Evolutionary conservation across 2,797 vertebrate species (phyloP).

Genomic region (Leuciscus waleckii): DNA sequence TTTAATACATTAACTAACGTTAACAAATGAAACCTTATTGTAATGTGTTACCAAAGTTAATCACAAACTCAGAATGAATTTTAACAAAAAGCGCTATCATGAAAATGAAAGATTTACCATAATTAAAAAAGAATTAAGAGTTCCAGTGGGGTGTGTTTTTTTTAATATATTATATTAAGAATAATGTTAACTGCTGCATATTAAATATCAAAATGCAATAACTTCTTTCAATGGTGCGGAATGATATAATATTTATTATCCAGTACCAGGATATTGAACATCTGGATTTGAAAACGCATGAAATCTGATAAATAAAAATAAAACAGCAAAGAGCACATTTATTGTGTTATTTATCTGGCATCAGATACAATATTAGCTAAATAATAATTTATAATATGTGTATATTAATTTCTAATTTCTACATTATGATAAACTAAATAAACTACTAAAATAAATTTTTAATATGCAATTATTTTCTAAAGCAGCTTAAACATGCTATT

Average conservation of each 20-base stretch:
- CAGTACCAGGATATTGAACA: background rate
- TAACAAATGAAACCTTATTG: too few relatives aligned
- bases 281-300: background rate
- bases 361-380: background rate
- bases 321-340: background rate
- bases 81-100: background rate
- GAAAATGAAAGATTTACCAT: background rate
- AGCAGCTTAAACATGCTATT: background rate
- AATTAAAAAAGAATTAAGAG: background rate
- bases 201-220: background rate
- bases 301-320: background rate
- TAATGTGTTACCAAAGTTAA: background rate
- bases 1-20: too few relatives aligned
- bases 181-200: background rate
- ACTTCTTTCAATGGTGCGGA: background rate
- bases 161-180: background rate
- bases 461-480: background rate
- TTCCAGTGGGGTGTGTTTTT: background rate
- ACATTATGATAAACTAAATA: background rate
- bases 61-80: background rate
- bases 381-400: background rate
- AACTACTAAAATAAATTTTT: background rate
- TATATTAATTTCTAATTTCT: background rate
- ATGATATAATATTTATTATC: background rate
- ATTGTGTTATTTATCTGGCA: background rate